Evolutionary conservation across 2,113 vertebrate genomes (phyloP).

Genomic region (Lasiurus cinereus): DNA sequence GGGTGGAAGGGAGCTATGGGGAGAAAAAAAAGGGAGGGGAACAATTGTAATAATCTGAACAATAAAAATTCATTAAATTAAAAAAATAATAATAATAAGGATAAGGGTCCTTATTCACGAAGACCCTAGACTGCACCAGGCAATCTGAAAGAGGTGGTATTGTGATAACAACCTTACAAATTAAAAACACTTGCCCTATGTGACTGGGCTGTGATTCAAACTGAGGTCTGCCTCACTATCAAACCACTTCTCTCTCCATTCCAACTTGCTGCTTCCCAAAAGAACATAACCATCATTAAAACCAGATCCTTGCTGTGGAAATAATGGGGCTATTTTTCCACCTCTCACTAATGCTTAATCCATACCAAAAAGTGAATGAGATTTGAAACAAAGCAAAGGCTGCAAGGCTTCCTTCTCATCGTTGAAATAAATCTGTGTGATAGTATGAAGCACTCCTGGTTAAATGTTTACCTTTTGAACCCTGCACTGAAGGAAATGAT

Average conservation of each 20-base stretch:
- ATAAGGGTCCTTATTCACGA: background rate
- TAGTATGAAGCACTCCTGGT: conserved; percentile 49
- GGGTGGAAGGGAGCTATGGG: no score
- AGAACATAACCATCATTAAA: conserved; percentile 42
- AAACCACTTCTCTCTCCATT: background rate
- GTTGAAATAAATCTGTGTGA: conserved; percentile 76
- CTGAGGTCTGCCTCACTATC: background rate
- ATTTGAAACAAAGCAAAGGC: conserved; percentile 57
- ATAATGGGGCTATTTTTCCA: conserved; percentile 72
- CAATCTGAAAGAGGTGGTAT: background rate
- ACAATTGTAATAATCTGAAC: no score
- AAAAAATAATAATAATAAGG: background rate
- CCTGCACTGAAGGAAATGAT: conserved; percentile 74
- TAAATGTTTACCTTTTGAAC: conserved; percentile 82
- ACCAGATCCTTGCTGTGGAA: conserved; percentile 53
- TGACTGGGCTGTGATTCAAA: conserved; percentile 19
- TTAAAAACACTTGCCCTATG: background rate
- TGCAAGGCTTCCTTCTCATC: background rate
- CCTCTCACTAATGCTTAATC: conserved; percentile 70
- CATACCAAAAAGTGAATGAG: conserved; percentile 61
- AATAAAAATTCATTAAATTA: no score
- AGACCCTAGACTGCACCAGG: background rate
- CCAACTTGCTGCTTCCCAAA: conserved; percentile 1
- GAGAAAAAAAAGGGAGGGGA: no score
- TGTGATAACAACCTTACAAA: background rate